A percentile compares a stretch with the other conserved stretches of the same genome.
Conservation (phyloP, 2,888 invertebrate species). For the Luperina testacea region DNA sequence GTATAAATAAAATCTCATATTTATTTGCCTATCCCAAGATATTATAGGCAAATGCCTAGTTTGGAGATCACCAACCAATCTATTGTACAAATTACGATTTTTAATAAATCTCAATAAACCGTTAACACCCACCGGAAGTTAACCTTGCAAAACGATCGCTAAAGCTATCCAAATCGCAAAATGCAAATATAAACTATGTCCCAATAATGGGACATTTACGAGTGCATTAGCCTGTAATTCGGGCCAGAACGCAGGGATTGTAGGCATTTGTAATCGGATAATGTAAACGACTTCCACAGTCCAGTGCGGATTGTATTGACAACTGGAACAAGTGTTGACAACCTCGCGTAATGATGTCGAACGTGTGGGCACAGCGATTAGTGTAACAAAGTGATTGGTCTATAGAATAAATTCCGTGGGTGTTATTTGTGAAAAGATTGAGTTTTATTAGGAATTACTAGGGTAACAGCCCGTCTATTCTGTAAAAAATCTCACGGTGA, state of each 20-base stretch:
- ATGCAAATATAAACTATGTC: slow-evolving; percentile 30
- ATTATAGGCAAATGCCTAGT: too few relatives aligned
- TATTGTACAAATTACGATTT: too few relatives aligned
- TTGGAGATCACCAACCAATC: too few relatives aligned
- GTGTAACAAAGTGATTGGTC: background rate
- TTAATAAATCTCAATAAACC: background rate
- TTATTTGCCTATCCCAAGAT: too few relatives aligned
- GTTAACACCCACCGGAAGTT: background rate
- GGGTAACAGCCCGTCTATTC: background rate
- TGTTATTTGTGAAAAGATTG: background rate
- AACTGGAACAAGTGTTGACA: slow-evolving; percentile 30
- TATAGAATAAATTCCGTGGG: background rate
- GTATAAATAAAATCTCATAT: background rate
- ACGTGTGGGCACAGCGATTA: slow-evolving; percentile 11
- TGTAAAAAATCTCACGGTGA: background rate
- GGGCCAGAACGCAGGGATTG: slow-evolving; percentile 32
- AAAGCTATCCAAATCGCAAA: slow-evolving; percentile 29
- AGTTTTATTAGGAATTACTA: background rate
- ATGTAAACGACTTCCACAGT: slow-evolving; percentile 50
- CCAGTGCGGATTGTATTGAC: slow-evolving; percentile 47
- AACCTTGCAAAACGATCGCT: slow-evolving; percentile 22
- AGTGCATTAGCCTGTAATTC: slow-evolving; percentile 49
- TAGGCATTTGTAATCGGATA: slow-evolving; percentile 47
- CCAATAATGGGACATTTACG: slow-evolving; percentile 26
- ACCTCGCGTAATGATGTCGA: slow-evolving; percentile 22